Percentiles rank a stretch among this genome's conserved stretches.
Conservation (phyloP, 2,113 vertebrate species). For the Steatornis caripensis region DNA sequence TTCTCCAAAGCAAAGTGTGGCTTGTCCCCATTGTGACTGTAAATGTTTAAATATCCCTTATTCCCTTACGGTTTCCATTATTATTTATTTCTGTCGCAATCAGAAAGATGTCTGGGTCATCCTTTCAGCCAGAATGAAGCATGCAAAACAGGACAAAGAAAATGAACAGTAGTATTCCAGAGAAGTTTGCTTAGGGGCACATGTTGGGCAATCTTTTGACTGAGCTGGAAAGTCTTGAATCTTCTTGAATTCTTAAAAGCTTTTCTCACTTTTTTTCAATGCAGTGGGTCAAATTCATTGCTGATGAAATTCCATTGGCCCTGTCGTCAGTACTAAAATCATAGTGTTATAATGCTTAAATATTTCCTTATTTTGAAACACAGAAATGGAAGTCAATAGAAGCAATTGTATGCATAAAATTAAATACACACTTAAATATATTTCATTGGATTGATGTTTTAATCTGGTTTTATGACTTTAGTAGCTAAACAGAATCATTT, state of each 20-base stretch:
- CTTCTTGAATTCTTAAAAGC: conserved; percentile 15
- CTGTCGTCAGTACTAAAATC: not conserved
- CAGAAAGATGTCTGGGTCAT: conserved; percentile 33
- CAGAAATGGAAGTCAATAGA: conserved; percentile 14
- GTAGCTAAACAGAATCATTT: conserved; percentile 46
- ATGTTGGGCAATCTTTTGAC: conserved; percentile 22
- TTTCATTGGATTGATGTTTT: conserved; percentile 36
- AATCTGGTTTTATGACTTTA: conserved; percentile 48
- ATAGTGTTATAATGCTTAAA: not conserved
- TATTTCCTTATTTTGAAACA: not conserved
- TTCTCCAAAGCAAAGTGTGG: conserved; percentile 14
- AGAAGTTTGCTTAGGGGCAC: not conserved
- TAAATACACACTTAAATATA: conserved; percentile 9
- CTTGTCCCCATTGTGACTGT: not conserved
- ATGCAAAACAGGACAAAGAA: not conserved
- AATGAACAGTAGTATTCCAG: conserved; percentile 1
- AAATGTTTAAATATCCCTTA: conserved; percentile 27
- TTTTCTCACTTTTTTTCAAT: conserved; percentile 26
- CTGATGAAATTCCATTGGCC: not conserved
- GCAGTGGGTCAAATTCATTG: not conserved
- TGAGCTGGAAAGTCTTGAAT: not conserved
- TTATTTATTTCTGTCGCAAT: conserved; percentile 25
- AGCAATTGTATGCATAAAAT: not conserved
- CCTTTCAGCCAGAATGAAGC: not conserved
- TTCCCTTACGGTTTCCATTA: conserved; percentile 17